Conservation (phyloP, 2,797 vertebrate species). For the Enoplosus armatus region DNA sequence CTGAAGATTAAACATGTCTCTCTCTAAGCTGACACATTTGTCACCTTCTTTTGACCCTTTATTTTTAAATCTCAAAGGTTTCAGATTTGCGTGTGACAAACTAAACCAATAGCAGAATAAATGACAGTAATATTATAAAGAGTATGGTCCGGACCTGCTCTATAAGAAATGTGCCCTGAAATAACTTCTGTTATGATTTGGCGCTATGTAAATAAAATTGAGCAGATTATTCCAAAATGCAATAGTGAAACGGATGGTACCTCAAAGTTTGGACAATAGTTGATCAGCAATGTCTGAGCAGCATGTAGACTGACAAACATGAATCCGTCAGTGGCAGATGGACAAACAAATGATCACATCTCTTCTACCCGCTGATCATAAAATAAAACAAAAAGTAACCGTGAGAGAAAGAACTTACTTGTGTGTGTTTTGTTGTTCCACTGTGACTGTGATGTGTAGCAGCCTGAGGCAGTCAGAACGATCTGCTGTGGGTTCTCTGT, state of each 20-base stretch:
- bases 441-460: constrained; percentile 26
- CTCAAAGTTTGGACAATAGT: background rate
- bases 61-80: background rate
- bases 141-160: too few relatives aligned
- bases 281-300: background rate
- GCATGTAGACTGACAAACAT: background rate
- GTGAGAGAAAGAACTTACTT: background rate
- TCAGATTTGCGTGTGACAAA: background rate
- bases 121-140: too few relatives aligned
- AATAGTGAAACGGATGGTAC: background rate
- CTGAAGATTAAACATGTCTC: background rate
- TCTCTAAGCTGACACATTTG: background rate
- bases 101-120: background rate
- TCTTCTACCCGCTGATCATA: background rate
- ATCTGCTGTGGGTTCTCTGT: constrained; percentile 29
- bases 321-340: background rate
- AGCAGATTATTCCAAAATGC: too few relatives aligned
- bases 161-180: too few relatives aligned
- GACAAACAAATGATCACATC: background rate
- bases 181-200: too few relatives aligned
- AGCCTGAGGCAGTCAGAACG: constrained; percentile 48
- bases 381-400: background rate
- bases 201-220: too few relatives aligned
- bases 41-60: background rate
- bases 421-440: constrained; percentile 29